These are phyloP conservation scores for Butorides virescens DNA, from an alignment of 2,113 vertebrate species.

Conservation along the genomic window DNA sequence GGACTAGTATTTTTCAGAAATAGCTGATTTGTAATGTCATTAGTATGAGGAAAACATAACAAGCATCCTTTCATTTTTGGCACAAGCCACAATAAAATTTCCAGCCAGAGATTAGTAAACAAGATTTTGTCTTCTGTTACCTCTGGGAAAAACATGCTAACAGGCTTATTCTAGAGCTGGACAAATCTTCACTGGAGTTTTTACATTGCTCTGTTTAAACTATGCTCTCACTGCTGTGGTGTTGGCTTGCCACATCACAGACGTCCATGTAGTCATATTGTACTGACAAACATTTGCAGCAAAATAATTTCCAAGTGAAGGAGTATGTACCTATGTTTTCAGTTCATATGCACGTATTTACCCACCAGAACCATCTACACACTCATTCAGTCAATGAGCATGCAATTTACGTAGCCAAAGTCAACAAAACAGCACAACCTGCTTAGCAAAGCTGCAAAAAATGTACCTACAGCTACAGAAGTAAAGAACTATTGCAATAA, in stretches of 20 bases:
- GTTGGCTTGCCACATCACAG: neutral
- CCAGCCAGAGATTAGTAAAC: conserved; percentile 11
- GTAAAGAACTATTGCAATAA: neutral
- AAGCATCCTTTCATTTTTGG: neutral
- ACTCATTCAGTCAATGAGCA: neutral
- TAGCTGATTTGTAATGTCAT: neutral
- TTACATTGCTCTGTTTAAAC: neutral
- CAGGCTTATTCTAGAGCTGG: neutral
- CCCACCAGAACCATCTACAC: neutral
- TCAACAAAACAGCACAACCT: neutral
- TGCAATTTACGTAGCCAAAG: neutral
- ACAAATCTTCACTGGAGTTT: neutral
- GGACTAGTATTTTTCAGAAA: conserved; percentile 9
- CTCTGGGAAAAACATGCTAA: neutral
- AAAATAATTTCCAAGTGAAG: neutral
- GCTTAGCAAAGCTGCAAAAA: neutral
- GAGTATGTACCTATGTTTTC: neutral
- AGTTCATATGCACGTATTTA: neutral
- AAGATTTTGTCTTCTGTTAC: neutral
- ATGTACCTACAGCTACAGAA: neutral
- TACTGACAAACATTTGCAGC: neutral
- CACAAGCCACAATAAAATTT: neutral
- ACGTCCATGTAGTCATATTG: neutral
- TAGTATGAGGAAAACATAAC: conserved; percentile 7
- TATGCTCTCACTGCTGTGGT: neutral